Conservation (phyloP, 2,888 invertebrate species). For the Heteromyza rotundicornis region DNA sequence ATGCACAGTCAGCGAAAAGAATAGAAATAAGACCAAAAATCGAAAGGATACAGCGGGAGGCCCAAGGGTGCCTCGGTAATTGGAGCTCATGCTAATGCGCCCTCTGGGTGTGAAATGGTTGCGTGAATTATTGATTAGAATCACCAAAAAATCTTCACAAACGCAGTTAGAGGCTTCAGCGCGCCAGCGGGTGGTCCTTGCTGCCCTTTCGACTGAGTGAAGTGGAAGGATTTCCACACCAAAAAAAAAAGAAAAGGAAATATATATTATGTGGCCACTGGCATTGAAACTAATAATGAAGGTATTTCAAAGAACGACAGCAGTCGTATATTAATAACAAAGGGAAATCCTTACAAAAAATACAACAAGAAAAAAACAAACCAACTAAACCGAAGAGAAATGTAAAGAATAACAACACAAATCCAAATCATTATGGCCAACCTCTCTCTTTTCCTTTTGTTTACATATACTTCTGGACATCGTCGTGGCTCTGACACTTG, state of each 20-base stretch:
- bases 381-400: too few relatives aligned
- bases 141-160: conserved; percentile 43
- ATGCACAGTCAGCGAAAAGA: neutral
- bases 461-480: neutral
- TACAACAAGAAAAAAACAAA: too few relatives aligned
- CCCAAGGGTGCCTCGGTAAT: conserved; percentile 36
- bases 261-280: conserved; percentile 24
- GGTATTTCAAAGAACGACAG: conserved; percentile 38
- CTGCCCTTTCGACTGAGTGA: too few relatives aligned
- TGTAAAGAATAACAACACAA: conserved; percentile 5
- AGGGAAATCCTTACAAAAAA: too few relatives aligned
- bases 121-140: conserved; percentile 43
- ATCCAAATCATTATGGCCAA: neutral
- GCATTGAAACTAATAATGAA: conserved; percentile 42
- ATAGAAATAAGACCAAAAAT: neutral
- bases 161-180: conserved; percentile 18
- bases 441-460: neutral
- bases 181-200: too few relatives aligned
- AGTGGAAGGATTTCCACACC: too few relatives aligned
- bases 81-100: conserved; percentile 46
- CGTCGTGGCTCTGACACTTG: neutral
- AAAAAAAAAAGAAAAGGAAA: too few relatives aligned
- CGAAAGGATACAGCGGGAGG: neutral
- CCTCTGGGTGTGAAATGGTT: conserved; percentile 38
- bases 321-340: conserved; percentile 46